These are phyloP conservation scores for Sebastes fasciatus DNA, from an alignment of 2,113 vertebrate genomes.

Conservation along the genomic window DNA sequence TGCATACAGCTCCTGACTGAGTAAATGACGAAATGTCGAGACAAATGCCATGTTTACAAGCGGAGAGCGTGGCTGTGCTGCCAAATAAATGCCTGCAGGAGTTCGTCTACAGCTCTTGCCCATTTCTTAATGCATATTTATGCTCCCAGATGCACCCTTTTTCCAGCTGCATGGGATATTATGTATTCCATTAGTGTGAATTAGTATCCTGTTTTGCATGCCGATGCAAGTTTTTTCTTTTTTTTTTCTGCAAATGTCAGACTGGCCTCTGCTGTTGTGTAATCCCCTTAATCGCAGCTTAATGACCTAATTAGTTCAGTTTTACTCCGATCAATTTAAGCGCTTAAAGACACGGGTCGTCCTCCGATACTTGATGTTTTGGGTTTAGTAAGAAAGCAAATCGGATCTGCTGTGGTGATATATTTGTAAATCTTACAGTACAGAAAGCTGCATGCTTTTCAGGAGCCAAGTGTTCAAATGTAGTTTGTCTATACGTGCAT, in stretches of 20 bases:
- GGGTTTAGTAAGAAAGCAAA: background rate
- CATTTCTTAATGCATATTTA: slow-evolving; percentile 41
- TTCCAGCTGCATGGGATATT: slow-evolving; percentile 24
- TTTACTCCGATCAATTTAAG: slow-evolving; percentile 38
- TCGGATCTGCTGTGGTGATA: background rate
- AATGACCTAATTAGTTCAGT: slow-evolving; percentile 55
- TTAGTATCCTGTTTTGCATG: slow-evolving; percentile 40
- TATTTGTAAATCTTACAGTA: slow-evolving; percentile 5
- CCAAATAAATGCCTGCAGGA: slow-evolving; percentile 33
- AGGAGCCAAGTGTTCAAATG: background rate
- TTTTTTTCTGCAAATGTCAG: slow-evolving; percentile 66
- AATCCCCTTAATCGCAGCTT: slow-evolving; percentile 36
- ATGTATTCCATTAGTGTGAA: slow-evolving; percentile 25
- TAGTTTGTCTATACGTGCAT: background rate
- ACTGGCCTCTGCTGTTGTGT: slow-evolving; percentile 43
- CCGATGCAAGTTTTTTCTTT: slow-evolving; percentile 44
- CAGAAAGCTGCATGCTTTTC: background rate
- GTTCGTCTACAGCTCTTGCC: background rate
- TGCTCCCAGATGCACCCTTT: slow-evolving; percentile 43
- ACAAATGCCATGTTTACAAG: slow-evolving; percentile 47
- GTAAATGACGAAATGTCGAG: background rate
- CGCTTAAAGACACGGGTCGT: background rate
- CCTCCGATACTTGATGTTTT: slow-evolving; percentile 9
- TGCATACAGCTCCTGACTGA: slow-evolving; percentile 10
- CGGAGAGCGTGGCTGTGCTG: background rate